These are phyloP conservation scores for Procambarus virginalis DNA, from an alignment of 1,140 invertebrate species.

Conservation along the genomic window DNA sequence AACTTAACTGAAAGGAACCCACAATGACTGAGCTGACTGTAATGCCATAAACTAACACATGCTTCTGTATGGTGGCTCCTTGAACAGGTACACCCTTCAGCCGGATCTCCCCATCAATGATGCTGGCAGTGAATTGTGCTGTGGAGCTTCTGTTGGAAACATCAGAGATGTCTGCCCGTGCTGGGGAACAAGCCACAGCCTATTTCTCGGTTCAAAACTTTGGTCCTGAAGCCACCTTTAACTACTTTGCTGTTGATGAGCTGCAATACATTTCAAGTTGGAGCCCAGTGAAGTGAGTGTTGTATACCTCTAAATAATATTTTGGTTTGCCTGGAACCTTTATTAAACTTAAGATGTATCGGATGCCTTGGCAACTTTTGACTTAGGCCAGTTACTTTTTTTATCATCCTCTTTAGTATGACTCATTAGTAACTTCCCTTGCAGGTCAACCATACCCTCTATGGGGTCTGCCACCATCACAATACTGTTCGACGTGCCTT, in stretches of 20 bases:
- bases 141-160: conserved; percentile 6
- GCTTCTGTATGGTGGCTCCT: no score
- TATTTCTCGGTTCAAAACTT: conserved; percentile 18
- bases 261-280: neutral
- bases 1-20: neutral
- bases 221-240: conserved; percentile 22
- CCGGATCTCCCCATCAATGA: conserved; percentile 15
- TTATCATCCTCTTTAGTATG: neutral
- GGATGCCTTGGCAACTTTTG: no score
- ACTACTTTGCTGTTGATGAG: conserved; percentile 21
- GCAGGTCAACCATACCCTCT: conserved; percentile 17
- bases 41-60: neutral
- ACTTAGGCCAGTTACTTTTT: neutral
- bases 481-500: neutral
- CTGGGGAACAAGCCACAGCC: neutral
- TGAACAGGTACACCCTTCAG: conserved; percentile 14
- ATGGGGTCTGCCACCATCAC: neutral
- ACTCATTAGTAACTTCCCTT: neutral
- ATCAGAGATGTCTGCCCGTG: conserved; percentile 3
- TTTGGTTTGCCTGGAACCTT: no score
- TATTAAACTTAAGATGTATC: no score
- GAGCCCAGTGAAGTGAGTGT: neutral
- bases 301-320: no score
- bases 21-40: neutral
- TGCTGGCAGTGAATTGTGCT: neutral